phyloP scores from a whole-genome alignment of 1,140 invertebrate species.

The Brachionus plicatilis region DNA sequence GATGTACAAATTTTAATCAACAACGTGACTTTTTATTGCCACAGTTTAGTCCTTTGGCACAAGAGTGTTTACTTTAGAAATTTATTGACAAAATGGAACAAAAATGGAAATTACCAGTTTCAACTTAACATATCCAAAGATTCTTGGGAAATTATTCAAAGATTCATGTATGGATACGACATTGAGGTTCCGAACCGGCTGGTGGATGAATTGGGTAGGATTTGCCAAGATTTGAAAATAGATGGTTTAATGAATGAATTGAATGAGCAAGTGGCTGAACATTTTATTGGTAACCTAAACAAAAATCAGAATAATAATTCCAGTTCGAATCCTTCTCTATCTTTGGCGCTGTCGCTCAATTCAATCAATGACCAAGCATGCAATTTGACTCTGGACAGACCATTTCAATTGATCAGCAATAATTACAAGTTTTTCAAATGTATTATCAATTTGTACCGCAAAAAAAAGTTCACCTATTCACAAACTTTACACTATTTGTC shows the following conservation, averaged over 20 bases:
- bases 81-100: background rate
- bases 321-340: background rate
- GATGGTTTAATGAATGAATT: background rate
- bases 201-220: background rate
- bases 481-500: background rate
- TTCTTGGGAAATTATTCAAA: conserved; percentile 11
- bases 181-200: background rate
- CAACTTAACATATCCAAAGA: background rate
- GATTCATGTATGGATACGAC: background rate
- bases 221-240: background rate
- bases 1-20: background rate
- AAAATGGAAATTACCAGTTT: background rate
- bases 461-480: background rate
- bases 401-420: background rate
- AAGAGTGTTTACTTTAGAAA: conserved; percentile 10
- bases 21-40: background rate
- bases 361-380: background rate
- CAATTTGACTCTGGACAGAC: background rate
- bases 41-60: conserved; percentile 4
- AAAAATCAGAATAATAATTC: conserved; percentile 3
- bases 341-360: background rate
- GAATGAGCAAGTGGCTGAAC: background rate
- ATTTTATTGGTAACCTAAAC: background rate
- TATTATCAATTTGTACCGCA: background rate
- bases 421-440: conserved; percentile 31